These are phyloP conservation scores for Lepidurus couesii DNA, from an alignment of 1,140 invertebrate species.

Conservation along the genomic window DNA sequence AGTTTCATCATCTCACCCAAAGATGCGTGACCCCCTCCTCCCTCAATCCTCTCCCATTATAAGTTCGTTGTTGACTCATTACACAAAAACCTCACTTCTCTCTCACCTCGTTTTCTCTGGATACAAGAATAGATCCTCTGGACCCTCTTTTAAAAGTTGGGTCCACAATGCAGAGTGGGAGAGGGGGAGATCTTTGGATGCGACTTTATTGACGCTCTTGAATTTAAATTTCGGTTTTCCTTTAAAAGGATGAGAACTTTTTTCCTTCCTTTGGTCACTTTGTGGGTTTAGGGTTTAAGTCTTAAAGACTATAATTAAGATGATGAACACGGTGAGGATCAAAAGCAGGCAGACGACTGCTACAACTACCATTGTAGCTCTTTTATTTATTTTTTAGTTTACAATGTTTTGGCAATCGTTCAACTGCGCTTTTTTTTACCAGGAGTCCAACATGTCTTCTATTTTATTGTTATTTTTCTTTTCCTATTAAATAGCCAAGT, in stretches of 20 bases:
- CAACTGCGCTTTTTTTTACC: too few relatives aligned
- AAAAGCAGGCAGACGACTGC: conserved; percentile 71
- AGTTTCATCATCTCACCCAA: background rate
- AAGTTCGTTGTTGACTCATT: too few relatives aligned
- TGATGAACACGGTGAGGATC: conserved; percentile 65
- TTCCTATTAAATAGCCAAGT: too few relatives aligned
- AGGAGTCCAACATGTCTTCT: too few relatives aligned
- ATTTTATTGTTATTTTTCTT: too few relatives aligned
- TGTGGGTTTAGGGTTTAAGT: conserved; percentile 51
- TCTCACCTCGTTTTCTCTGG: conserved; percentile 51
- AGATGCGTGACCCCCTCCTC: background rate
- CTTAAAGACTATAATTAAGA: conserved; percentile 68
- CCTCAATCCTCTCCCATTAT: too few relatives aligned
- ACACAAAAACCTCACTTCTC: too few relatives aligned
- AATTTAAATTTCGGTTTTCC: background rate
- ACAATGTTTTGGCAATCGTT: background rate
- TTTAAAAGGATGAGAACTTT: background rate
- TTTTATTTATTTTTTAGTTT: background rate
- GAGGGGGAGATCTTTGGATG: background rate
- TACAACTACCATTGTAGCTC: conserved; percentile 60
- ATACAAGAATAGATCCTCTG: conserved; percentile 38
- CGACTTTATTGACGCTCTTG: conserved; percentile 20
- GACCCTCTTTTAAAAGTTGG: background rate
- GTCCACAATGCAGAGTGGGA: conserved; percentile 9
- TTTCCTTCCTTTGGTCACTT: conserved; percentile 41